phyloP scores from a whole-genome alignment of 2,113 vertebrate genomes.

The Elachura formosa region DNA sequence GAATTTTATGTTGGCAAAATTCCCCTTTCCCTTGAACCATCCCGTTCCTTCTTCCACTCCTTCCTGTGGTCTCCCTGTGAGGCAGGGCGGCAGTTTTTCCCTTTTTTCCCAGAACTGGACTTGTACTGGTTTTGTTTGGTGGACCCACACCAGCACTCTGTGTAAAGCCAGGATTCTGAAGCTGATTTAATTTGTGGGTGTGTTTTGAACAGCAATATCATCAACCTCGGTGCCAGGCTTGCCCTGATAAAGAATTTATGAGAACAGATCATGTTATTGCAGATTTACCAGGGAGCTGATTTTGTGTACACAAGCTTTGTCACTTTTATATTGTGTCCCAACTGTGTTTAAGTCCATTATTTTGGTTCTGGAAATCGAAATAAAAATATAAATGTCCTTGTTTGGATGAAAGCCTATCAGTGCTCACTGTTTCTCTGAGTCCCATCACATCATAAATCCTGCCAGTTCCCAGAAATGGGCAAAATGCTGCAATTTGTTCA shows the following conservation, averaged over 20 bases:
- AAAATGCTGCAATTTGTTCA: neutral
- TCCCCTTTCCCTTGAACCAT: neutral
- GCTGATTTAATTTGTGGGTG: neutral
- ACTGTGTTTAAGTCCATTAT: neutral
- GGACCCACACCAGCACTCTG: neutral
- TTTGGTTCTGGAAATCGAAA: neutral
- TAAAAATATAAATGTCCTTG: neutral
- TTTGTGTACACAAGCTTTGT: neutral
- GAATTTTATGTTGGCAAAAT: neutral
- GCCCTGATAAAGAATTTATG: neutral
- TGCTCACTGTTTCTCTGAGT: neutral
- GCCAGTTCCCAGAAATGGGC: neutral
- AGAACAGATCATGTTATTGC: neutral
- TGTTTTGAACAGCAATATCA: neutral
- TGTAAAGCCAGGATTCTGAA: neutral
- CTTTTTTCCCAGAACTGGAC: neutral
- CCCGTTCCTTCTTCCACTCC: neutral
- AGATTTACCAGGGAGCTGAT: neutral
- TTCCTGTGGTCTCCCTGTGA: neutral
- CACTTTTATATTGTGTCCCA: accelerated
- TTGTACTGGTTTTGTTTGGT: neutral
- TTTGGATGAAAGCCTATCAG: neutral
- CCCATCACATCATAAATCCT: neutral
- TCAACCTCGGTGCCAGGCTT: neutral
- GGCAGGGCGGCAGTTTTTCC: neutral